phyloP scores from a whole-genome alignment of 2,888 invertebrate species.

The Cephonodes hylas region DNA sequence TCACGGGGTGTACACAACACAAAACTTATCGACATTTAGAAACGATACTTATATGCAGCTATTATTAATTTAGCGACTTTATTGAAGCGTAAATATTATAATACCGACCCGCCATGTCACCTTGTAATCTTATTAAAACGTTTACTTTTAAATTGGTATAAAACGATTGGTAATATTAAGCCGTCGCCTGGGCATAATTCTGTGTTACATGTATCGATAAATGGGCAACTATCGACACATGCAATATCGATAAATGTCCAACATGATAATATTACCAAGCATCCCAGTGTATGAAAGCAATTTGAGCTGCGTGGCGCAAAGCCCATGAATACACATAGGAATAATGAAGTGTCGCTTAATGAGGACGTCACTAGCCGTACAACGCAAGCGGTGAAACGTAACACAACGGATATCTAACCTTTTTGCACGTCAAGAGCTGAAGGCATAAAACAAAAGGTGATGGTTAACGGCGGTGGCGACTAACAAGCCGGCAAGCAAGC shows the following conservation, averaged over 20 bases:
- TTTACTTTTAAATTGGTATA: neutral
- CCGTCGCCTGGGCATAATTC: too few relatives aligned
- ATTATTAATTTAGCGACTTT: neutral
- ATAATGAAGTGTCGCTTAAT: neutral
- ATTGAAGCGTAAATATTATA: neutral
- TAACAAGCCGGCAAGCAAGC: neutral
- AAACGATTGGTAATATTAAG: neutral
- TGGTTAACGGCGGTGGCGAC: conserved; percentile 14
- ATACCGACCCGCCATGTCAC: neutral
- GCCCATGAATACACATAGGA: neutral
- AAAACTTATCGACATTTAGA: neutral
- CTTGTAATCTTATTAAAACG: neutral
- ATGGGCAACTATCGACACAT: too few relatives aligned
- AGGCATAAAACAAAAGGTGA: conserved; percentile 29
- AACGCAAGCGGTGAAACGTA: conserved; percentile 17
- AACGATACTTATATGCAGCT: neutral
- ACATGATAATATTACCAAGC: neutral
- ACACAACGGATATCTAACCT: conserved; percentile 32
- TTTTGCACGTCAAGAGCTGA: conserved; percentile 30
- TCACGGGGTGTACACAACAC: neutral
- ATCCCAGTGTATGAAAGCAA: neutral
- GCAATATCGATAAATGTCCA: too few relatives aligned
- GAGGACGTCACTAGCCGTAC: neutral
- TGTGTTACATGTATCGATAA: too few relatives aligned
- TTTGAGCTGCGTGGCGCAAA: neutral